Evolutionary conservation across 2,888 invertebrate genomes (phyloP), one percentile per base, ranked within the genome.

Genomic region (Pseudococcus viburni): DNA sequence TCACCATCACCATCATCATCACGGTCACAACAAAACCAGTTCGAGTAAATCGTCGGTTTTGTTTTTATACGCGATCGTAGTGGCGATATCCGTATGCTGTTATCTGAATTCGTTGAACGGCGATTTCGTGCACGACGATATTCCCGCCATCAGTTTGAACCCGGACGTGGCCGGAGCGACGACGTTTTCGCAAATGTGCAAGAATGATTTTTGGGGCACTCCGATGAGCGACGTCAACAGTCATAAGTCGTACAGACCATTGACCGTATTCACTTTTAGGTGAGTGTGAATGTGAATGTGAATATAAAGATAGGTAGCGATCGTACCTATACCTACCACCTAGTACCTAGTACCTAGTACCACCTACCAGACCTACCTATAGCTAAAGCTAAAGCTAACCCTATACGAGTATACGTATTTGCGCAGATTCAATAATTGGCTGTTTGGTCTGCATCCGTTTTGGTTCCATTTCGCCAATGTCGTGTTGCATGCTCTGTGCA

Each of bases 171-270:
- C 94, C 85, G 96, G 95, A 0, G 93, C 93, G 87, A 95, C 93
- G 89, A 92, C 94, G 48, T 91, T 95, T 90, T 91, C 92, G 89
- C 93, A 93, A 90, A 93, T 95, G 90, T 94, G 96, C 91, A 92
- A 93, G 90, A 95, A 96, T 91, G 97, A 97, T 92, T 97, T 96
- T 92, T 97, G 97, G 97, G 97, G 97, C n/a, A 95, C 95, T 88
- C 95, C 96, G 51, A 96, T 97, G 95, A 93, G 94, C n/a, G 95
- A 96, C 91, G 92, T 94, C 87, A 93, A 93, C 91, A 96, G 96
- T 90, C 97, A 97, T 92, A 97, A 97, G 93, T 96, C 96, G 87
- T 97, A 97, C 92, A 93, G 97, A 90, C 97, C 97, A 68, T 92
- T 97, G 90, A 96, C 96, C 19, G 95, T 95, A 85, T 93, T 97